Evolutionary conservation across 2,797 vertebrate genomes (phyloP).

Genomic region (Premnoplex brunnescens): DNA sequence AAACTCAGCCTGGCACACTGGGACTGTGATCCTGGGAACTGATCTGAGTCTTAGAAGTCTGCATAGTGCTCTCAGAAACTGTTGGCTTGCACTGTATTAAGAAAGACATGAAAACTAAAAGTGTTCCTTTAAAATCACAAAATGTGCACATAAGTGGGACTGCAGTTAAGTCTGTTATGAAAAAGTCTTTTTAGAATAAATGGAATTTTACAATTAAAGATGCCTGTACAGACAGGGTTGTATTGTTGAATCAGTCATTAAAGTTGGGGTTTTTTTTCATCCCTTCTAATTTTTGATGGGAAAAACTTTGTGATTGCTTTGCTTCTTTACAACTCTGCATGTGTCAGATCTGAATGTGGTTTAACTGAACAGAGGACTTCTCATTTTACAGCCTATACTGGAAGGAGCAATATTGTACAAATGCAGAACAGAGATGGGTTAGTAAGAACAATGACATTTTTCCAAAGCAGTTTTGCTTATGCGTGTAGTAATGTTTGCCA

Average conservation of each 20-base stretch:
- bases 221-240: not conserved
- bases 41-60: not conserved
- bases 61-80: not conserved
- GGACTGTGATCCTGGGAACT: not conserved
- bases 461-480: not conserved
- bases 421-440: not conserved
- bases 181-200: not conserved
- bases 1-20: not conserved
- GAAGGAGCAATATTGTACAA: not conserved
- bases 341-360: not conserved
- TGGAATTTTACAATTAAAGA: not conserved
- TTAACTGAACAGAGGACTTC: conserved; percentile 11
- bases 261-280: not conserved
- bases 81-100: not conserved
- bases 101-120: not conserved
- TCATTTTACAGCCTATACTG: not conserved
- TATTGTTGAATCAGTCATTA: not conserved
- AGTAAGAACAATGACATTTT: not conserved
- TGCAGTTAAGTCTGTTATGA: not conserved
- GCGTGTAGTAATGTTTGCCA: not conserved
- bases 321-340: not conserved
- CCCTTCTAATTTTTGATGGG: not conserved
- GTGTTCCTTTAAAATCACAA: conserved; percentile 22
- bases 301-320: not conserved
- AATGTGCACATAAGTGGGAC: not conserved